Conservation (phyloP, 1,140 invertebrate genomes). For the Coptotermes formosanus region DNA sequence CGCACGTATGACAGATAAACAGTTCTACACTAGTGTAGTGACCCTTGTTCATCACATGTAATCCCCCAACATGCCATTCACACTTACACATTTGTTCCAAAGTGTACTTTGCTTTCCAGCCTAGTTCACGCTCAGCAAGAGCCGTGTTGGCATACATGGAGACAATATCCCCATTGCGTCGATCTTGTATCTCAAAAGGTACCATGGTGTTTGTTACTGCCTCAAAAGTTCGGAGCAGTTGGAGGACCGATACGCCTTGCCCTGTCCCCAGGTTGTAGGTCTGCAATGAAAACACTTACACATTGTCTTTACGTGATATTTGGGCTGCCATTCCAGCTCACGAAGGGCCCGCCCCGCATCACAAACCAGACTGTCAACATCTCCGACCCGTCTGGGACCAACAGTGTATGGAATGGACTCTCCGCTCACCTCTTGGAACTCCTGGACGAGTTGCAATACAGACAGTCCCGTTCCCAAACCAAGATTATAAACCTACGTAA, state of each 20-base stretch:
- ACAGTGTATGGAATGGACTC: constrained; percentile 51
- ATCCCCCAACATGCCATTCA: background rate
- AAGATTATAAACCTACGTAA: constrained; percentile 31
- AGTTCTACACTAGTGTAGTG: background rate
- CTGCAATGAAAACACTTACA: constrained; percentile 49
- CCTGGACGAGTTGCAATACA: constrained; percentile 47
- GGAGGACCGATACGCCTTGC: constrained; percentile 86
- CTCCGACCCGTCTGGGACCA: constrained; percentile 53
- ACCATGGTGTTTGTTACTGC: constrained; percentile 71
- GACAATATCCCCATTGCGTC: constrained; percentile 85
- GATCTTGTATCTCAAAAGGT: constrained; percentile 70
- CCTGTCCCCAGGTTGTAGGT: constrained; percentile 95
- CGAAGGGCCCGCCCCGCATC: constrained; percentile 50
- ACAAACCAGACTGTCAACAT: constrained; percentile 57
- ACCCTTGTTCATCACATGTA: background rate
- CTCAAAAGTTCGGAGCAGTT: constrained; percentile 85
- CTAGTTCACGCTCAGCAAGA: constrained; percentile 72
- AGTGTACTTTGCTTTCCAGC: constrained; percentile 76
- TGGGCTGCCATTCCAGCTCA: constrained; percentile 57
- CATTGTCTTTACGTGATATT: constrained; percentile 54
- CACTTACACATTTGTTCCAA: constrained; percentile 87
- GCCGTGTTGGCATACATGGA: constrained; percentile 80
- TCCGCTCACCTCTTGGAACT: constrained; percentile 64
- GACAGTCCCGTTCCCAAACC: constrained; percentile 31
- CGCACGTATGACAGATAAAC: too few species aligned